Evolutionary conservation across 2,113 vertebrate species (phyloP), one percentile per base, ranked within the genome.

Genomic region (Lontra canadensis): DNA sequence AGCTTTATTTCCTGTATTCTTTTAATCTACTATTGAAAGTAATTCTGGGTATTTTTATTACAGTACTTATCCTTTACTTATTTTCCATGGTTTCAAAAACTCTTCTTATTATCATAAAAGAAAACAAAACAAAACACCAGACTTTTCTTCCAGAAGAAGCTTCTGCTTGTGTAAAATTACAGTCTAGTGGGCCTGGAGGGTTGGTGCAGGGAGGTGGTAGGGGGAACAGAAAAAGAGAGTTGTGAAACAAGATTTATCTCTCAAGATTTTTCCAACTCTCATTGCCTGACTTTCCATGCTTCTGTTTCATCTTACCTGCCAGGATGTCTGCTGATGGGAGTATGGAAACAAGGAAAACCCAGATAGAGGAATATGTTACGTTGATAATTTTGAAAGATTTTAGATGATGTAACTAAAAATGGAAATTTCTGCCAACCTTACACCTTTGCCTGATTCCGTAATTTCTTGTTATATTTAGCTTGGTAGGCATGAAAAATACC

Each of bases 321-420:
- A 94, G 87, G 96, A 55, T 87, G 92, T 97, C 67, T 92, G 0
- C 90, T 85, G 21, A 78, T 95, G 78, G 84, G 57, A 97, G 85
- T 96, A 92, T 88, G 76, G 97, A 96, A 97, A 97, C 47, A 80
- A 52, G 89, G 61, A 79, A 93, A 96, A 94, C 96, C 95, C 96
- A 71, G 94, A 34, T n/a, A 96, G 69, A 97, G 39, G 69, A 85
- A 96, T 90, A 89, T 57, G 85, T 57, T 57, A 97, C 93, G 36
- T 74, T 97, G 97, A 90, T 90, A 47, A 59, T 96, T 98, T 55
- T 96, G 92, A 93, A 39, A 93, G 82, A 82, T 63, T 93, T 96
- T 87, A 98, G 89, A 83, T 92, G 36, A 65, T 80, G 23, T 88
- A 76, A 74, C 90, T 92, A 83, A 95, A 97, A 96, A 55, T 0